Evolutionary conservation across 2,113 vertebrate genomes (phyloP).

Genomic region (Coracopsis vasa): DNA sequence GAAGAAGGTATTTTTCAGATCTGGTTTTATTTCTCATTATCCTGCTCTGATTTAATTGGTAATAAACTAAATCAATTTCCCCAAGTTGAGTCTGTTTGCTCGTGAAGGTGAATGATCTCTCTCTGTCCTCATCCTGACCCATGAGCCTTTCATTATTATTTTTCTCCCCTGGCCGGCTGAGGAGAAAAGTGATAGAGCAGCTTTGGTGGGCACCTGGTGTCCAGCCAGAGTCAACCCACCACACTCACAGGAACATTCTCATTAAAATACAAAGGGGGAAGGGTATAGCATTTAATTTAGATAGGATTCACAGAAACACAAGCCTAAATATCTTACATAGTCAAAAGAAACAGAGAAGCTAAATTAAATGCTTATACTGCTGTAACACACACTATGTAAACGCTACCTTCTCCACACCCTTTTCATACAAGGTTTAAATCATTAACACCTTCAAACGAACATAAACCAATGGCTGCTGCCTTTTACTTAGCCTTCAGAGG

Average conservation of each 20-base stretch:
- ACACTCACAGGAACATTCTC: background rate
- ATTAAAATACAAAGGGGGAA: background rate
- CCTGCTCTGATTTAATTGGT: background rate
- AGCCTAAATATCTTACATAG: background rate
- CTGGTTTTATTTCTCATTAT: background rate
- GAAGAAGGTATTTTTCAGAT: background rate
- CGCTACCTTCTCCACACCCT: background rate
- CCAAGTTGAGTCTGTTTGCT: background rate
- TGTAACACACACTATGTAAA: background rate
- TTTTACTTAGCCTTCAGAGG: background rate
- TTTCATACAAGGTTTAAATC: background rate
- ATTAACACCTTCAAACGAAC: background rate
- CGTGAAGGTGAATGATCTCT: background rate
- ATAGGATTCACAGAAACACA: background rate
- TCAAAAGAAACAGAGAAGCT: background rate
- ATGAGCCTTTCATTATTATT: background rate
- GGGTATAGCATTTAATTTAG: background rate
- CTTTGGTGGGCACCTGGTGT: background rate
- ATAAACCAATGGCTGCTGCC: background rate
- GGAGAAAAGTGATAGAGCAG: background rate
- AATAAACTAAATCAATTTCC: background rate
- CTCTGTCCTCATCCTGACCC: background rate
- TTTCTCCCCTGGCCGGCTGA: background rate
- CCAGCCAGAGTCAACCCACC: background rate
- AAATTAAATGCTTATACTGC: background rate